Evolutionary conservation across 2,888 invertebrate genomes (phyloP).

Genomic region (Standfussiana lucernea): DNA sequence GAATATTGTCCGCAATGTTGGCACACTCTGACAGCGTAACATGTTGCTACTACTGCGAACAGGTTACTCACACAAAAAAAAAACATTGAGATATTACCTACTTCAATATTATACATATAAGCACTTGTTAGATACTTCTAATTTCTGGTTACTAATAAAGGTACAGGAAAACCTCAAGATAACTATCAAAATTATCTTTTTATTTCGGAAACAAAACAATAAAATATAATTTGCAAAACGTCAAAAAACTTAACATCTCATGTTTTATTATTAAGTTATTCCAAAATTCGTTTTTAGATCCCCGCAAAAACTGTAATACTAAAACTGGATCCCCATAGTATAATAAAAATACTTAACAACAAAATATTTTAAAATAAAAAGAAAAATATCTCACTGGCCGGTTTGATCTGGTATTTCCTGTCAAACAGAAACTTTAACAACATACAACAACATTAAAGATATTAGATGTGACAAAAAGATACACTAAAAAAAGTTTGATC

Average conservation of each 20-base stretch:
- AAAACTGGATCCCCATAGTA: conserved; percentile 10
- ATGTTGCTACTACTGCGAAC: conserved; percentile 8
- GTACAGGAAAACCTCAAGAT: conserved; percentile 23
- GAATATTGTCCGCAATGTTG: conserved; percentile 40
- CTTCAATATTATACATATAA: background rate
- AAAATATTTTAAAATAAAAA: background rate
- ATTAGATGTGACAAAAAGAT: background rate
- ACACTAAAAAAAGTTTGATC: background rate
- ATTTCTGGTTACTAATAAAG: background rate
- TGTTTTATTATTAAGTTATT: conserved; percentile 17
- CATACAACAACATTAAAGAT: background rate
- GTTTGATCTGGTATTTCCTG: conserved; percentile 21
- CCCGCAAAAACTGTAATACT: background rate
- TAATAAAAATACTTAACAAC: no score
- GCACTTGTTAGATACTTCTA: background rate
- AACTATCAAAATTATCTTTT: background rate
- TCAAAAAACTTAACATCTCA: conserved; percentile 2
- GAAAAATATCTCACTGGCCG: background rate
- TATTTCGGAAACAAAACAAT: background rate
- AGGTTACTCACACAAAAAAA: background rate
- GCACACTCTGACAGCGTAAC: conserved; percentile 12
- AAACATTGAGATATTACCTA: background rate
- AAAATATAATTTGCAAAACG: conserved; percentile 4
- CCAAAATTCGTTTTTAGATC: background rate
- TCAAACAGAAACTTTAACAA: conserved; percentile 6